Evolutionary conservation across 2,888 invertebrate species (phyloP).

Genomic region (Limnephilus lunatus): DNA sequence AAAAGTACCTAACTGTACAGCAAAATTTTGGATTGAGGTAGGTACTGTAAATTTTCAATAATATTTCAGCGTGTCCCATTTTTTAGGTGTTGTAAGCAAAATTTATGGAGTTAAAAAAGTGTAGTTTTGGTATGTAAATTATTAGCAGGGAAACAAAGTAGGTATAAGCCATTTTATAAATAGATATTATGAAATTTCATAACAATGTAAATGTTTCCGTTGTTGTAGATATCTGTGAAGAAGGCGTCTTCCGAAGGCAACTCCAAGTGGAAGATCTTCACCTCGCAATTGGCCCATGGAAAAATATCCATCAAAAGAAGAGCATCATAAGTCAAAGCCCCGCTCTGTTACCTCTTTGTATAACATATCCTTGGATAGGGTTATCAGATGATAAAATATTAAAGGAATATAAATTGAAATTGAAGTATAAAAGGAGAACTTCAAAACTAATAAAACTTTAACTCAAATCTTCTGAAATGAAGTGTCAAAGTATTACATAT

Average conservation of each 20-base stretch:
- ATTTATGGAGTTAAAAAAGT: too few species aligned
- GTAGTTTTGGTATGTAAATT: background rate
- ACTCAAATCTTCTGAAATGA: background rate
- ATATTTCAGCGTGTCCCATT: too few species aligned
- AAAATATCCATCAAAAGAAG: constrained; percentile 92
- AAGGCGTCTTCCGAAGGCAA: constrained; percentile 84
- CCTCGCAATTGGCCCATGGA: constrained; percentile 90
- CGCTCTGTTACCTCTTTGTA: background rate
- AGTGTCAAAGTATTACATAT: background rate
- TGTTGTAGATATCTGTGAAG: constrained; percentile 91
- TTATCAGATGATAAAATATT: background rate
- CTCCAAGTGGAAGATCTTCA: constrained; percentile 87
- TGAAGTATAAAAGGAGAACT: background rate
- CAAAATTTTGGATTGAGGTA: too few species aligned
- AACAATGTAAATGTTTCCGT: constrained; percentile 63
- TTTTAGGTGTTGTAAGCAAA: too few species aligned
- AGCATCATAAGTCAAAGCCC: constrained; percentile 78
- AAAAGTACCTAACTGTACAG: too few species aligned
- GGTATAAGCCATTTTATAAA: too few species aligned
- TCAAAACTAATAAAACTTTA: too few species aligned
- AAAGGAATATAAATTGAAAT: background rate
- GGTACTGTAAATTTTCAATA: too few species aligned
- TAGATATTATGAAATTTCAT: background rate
- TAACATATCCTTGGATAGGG: background rate
- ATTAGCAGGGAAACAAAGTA: background rate